Conservation (phyloP, 2,888 invertebrate genomes). For the Nephrotoma guestfalica region DNA sequence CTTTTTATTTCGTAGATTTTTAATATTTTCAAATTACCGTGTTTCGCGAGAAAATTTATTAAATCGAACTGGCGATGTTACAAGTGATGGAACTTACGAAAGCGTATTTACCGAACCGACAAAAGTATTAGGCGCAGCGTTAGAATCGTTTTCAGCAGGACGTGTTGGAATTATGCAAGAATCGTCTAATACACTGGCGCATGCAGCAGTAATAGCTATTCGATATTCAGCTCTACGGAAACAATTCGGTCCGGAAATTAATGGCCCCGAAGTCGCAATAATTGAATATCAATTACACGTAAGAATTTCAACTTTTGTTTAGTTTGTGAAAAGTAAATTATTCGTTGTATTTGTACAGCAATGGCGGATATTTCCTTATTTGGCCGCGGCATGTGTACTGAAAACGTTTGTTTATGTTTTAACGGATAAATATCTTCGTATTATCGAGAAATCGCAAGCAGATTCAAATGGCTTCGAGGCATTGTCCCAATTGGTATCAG, state of each 20-base stretch:
- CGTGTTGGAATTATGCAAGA: slow-evolving; percentile 53
- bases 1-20: slow-evolving; percentile 40
- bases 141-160: slow-evolving; percentile 78
- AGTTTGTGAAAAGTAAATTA: not conserved
- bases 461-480: slow-evolving; percentile 30
- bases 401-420: slow-evolving; percentile 51
- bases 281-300: slow-evolving; percentile 70
- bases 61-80: slow-evolving; percentile 81
- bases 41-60: slow-evolving; percentile 74
- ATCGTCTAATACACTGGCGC: slow-evolving; percentile 36
- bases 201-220: slow-evolving; percentile 56
- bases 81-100: slow-evolving; percentile 72
- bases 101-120: slow-evolving; percentile 83
- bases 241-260: slow-evolving; percentile 57
- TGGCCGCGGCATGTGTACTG: slow-evolving; percentile 46
- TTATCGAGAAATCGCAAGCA: slow-evolving; percentile 47
- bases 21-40: slow-evolving; percentile 74
- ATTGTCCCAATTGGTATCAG: slow-evolving; percentile 36
- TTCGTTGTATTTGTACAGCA: slow-evolving; percentile 36
- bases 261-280: slow-evolving; percentile 51
- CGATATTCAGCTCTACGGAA: slow-evolving; percentile 63
- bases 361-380: slow-evolving; percentile 54
- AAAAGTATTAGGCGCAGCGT: slow-evolving; percentile 66
- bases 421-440: slow-evolving; percentile 46
- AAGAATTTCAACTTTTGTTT: slow-evolving; percentile 15